These are phyloP conservation scores for Myiothlypis chrysogaster DNA, from an alignment of 2,797 vertebrate species.

Conservation along the genomic window DNA sequence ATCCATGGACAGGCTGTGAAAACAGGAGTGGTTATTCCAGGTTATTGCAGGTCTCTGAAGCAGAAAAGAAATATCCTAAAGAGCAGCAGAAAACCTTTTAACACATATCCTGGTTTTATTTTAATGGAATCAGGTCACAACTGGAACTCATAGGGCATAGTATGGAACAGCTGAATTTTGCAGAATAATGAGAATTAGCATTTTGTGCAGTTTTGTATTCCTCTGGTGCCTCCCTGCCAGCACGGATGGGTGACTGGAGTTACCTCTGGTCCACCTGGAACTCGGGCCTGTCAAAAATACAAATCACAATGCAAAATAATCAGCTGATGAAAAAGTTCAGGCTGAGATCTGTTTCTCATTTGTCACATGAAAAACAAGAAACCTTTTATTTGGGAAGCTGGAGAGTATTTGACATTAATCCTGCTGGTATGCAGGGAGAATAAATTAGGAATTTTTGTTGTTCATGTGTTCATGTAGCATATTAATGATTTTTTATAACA, in stretches of 20 bases:
- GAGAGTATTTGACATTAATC: constrained; percentile 47
- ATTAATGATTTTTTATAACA: constrained; percentile 35
- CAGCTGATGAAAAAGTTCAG: constrained; percentile 27
- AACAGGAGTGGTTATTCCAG: background rate
- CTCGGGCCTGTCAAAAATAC: background rate
- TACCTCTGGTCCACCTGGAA: background rate
- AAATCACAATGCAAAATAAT: background rate
- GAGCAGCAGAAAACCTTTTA: background rate
- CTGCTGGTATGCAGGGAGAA: background rate
- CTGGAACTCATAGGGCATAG: background rate
- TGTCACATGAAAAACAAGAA: constrained; percentile 46
- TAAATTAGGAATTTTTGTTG: constrained; percentile 32
- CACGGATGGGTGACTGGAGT: background rate
- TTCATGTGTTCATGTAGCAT: background rate
- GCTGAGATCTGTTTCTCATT: constrained; percentile 46
- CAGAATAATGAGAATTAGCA: background rate
- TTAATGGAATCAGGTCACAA: background rate
- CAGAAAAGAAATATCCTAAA: background rate
- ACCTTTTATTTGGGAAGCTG: constrained; percentile 23
- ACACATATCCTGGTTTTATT: background rate
- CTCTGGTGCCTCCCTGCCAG: background rate
- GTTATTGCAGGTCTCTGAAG: background rate
- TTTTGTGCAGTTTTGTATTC: background rate
- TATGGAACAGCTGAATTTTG: background rate
- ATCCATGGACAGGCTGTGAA: fast-evolving